Percentiles rank a stretch among this genome's conserved stretches.
These are phyloP conservation scores for Poecilia latipinna DNA, from an alignment of 2,113 vertebrate species.

Conservation along the genomic window DNA sequence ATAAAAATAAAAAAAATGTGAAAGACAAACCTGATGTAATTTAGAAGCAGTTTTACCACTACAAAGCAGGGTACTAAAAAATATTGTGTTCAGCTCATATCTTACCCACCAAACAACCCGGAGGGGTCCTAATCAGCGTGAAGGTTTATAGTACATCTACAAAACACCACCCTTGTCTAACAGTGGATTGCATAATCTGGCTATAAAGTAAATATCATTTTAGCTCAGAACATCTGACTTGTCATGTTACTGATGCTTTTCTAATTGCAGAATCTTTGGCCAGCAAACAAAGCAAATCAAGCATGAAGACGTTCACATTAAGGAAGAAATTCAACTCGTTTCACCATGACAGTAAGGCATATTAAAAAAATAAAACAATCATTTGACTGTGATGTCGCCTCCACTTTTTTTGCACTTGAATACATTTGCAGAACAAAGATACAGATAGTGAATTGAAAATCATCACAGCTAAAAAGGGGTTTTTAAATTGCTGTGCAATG, in stretches of 20 bases:
- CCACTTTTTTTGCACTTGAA: no score
- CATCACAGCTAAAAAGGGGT: no score
- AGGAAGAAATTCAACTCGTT: background rate
- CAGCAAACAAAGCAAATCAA: background rate
- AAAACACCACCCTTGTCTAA: background rate
- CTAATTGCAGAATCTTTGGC: background rate
- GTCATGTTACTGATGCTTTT: background rate
- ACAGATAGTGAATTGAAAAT: no score
- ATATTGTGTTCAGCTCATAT: background rate
- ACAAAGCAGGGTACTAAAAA: background rate
- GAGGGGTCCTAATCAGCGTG: background rate
- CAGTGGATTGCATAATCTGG: background rate
- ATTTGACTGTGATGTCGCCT: background rate
- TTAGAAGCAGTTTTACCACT: background rate
- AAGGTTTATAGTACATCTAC: background rate
- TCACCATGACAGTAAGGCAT: background rate
- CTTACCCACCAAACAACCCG: background rate
- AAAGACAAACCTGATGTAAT: background rate
- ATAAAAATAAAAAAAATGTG: background rate
- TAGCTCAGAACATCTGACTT: background rate
- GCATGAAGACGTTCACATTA: background rate
- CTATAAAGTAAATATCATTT: background rate
- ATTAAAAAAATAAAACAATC: background rate
- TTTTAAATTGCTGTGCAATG: background rate
- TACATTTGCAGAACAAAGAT: no score